Conservation (phyloP, 2,888 invertebrate genomes). For the Coelogynopora nodosa region DNA sequence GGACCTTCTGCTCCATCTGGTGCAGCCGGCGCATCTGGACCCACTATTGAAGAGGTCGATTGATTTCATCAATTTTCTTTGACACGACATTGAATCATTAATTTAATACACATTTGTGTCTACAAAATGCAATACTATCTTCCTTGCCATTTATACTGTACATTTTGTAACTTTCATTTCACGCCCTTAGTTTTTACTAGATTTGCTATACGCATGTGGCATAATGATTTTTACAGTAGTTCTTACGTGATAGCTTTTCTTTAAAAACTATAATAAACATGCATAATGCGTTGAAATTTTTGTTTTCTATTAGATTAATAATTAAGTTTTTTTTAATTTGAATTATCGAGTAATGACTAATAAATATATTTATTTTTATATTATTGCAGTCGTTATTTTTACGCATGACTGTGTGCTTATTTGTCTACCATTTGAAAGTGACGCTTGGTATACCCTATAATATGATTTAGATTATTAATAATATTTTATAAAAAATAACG, state of each 20-base stretch:
- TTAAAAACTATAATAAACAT: neutral
- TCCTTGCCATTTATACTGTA: neutral
- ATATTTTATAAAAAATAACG: no score
- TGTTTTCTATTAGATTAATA: neutral
- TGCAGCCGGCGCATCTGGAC: slow-evolving; percentile 67
- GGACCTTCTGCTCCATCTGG: slow-evolving; percentile 64
- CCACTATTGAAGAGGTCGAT: slow-evolving; percentile 66
- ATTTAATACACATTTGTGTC: no score
- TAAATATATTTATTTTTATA: no score
- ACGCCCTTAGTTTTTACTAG: neutral
- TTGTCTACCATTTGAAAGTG: no score
- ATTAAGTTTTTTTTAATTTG: neutral
- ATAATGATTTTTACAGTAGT: slow-evolving; percentile 15
- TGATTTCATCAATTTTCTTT: no score
- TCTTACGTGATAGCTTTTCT: slow-evolving; percentile 8
- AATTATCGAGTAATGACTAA: neutral
- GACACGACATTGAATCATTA: no score
- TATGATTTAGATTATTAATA: no score
- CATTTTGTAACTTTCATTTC: neutral
- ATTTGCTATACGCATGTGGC: slow-evolving; percentile 1
- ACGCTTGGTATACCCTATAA: no score
- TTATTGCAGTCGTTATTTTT: no score
- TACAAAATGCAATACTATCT: neutral
- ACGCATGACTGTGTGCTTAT: no score
- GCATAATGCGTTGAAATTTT: neutral